Conservation (phyloP, 2,797 vertebrate genomes). For the Macropodus opercularis region DNA sequence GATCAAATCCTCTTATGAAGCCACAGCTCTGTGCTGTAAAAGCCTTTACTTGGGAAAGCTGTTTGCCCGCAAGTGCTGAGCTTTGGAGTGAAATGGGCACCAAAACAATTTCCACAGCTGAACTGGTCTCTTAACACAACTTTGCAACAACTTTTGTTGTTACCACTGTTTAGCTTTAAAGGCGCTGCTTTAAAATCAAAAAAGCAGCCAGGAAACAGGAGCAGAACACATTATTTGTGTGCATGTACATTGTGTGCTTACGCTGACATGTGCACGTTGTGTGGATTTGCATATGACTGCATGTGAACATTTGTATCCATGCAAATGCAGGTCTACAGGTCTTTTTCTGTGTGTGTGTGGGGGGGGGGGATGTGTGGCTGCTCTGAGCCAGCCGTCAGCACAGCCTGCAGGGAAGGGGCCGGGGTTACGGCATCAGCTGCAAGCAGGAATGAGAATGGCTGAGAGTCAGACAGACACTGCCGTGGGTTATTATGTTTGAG, state of each 20-base stretch:
- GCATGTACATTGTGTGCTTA: slow-evolving; percentile 47
- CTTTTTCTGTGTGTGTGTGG: slow-evolving; percentile 45
- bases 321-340: slow-evolving; percentile 75
- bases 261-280: slow-evolving; percentile 46
- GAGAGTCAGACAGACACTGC: slow-evolving; percentile 82
- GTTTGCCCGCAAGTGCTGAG: slow-evolving; percentile 64
- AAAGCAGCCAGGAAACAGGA: slow-evolving; percentile 35
- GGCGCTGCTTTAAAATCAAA: slow-evolving; percentile 48
- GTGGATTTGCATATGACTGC: slow-evolving; percentile 70
- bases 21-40: slow-evolving; percentile 50
- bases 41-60: slow-evolving; percentile 57
- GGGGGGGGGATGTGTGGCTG: slow-evolving; percentile 55
- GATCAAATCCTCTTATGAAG: slow-evolving; percentile 72
- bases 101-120: slow-evolving; percentile 52
- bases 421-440: slow-evolving; percentile 83
- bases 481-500: slow-evolving; percentile 84
- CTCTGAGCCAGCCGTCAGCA: slow-evolving; percentile 79
- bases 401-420: slow-evolving; percentile 81
- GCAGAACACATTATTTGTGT: slow-evolving; percentile 37
- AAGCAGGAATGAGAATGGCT: slow-evolving; percentile 81
- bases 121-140: slow-evolving; percentile 61
- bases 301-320: slow-evolving; percentile 71
- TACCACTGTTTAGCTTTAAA: slow-evolving; percentile 46
- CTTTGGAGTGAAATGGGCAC: slow-evolving; percentile 63
- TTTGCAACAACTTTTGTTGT: slow-evolving; percentile 64